These are phyloP conservation scores for Thumatha senex DNA, from an alignment of 2,888 invertebrate genomes.

Conservation along the genomic window DNA sequence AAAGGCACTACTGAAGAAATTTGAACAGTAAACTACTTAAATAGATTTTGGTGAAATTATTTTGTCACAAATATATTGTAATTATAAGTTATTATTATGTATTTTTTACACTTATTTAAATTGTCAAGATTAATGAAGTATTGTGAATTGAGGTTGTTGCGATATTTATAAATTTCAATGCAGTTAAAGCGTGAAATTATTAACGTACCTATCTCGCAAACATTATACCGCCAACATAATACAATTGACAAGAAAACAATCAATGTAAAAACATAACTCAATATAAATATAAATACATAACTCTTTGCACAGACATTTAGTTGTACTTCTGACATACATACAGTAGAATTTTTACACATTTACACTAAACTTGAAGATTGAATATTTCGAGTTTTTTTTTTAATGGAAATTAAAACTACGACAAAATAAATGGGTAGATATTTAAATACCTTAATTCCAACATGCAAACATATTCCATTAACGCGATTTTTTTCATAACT, in stretches of 20 bases:
- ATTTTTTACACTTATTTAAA: neutral
- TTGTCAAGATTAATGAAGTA: neutral
- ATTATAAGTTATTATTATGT: too few species aligned
- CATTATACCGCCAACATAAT: constrained; percentile 28
- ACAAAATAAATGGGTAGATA: too few species aligned
- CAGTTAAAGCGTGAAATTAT: neutral
- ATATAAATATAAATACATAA: constrained; percentile 25
- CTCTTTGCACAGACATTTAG: constrained; percentile 26
- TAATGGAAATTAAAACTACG: neutral
- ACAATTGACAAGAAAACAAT: constrained; percentile 26
- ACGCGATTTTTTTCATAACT: too few species aligned
- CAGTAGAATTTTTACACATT: constrained; percentile 41
- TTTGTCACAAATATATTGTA: too few species aligned
- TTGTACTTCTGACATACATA: constrained; percentile 42
- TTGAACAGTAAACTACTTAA: constrained; percentile 20
- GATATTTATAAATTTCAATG: constrained; percentile 21
- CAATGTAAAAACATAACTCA: constrained; percentile 17
- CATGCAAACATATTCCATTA: too few species aligned
- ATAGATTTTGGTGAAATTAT: neutral
- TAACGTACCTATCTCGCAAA: constrained; percentile 28
- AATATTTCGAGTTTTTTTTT: constrained; percentile 3
- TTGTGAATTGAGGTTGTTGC: constrained; percentile 29
- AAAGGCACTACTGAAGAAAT: constrained; percentile 64
- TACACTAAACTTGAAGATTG: constrained; percentile 34
- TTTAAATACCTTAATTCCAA: too few species aligned